Evolutionary conservation across 1,140 invertebrate genomes (phyloP).

Genomic region (Hyles vespertilio): DNA sequence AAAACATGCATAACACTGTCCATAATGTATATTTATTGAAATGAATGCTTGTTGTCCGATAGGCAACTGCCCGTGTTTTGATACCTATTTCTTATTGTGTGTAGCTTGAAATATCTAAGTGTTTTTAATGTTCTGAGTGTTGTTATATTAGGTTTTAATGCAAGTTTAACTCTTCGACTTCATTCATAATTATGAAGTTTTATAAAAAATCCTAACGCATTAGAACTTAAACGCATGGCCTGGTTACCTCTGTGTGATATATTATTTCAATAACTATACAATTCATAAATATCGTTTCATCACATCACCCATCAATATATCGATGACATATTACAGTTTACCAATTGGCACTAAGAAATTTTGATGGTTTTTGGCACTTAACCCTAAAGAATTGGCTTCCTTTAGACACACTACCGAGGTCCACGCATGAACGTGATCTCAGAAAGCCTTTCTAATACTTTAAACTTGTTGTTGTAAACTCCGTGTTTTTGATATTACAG

Average conservation of each 20-base stretch:
- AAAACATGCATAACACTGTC: constrained; percentile 8
- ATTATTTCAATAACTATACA: constrained; percentile 32
- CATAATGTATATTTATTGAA: no score
- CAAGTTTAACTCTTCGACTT: no score
- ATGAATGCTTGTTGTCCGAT: no score
- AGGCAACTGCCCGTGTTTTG: neutral
- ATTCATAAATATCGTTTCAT: constrained; percentile 29
- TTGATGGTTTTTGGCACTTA: constrained; percentile 33
- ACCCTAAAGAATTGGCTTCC: constrained; percentile 68
- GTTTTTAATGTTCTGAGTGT: no score
- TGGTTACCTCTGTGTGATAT: constrained; percentile 5
- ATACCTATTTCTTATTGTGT: no score
- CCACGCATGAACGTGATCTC: constrained; percentile 42
- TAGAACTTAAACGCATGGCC: constrained; percentile 28
- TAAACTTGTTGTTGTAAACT: constrained; percentile 24
- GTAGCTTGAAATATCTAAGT: no score
- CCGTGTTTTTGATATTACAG: constrained; percentile 22
- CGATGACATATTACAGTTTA: constrained; percentile 18
- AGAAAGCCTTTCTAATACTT: constrained; percentile 26
- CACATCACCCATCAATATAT: constrained; percentile 18
- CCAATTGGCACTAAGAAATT: constrained; percentile 37
- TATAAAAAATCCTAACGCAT: constrained; percentile 1
- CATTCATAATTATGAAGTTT: neutral
- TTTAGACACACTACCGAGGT: constrained; percentile 47
- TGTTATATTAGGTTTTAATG: no score